Conservation (phyloP, 92 coral and sea anemone genomes). For the Umimayanthus kanabou region DNA sequence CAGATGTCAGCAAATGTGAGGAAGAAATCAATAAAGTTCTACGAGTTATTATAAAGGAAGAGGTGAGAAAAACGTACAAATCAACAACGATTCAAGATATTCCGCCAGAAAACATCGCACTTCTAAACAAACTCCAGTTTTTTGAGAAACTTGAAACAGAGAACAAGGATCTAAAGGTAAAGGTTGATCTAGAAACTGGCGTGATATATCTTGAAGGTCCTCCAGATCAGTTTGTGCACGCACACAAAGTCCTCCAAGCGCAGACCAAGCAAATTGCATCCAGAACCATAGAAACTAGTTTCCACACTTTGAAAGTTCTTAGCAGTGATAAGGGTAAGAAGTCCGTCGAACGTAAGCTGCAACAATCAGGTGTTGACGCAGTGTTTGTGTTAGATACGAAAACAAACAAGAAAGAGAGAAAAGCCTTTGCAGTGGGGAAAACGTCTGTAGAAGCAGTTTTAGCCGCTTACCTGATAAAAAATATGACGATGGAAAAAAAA, state of each 20-base stretch:
- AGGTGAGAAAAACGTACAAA: slow-evolving; percentile 56
- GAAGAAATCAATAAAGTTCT: slow-evolving; percentile 44
- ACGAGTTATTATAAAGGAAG: slow-evolving; percentile 50
- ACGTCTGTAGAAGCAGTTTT: slow-evolving; percentile 55
- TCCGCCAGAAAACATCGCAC: slow-evolving; percentile 59
- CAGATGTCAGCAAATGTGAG: slow-evolving; percentile 28
- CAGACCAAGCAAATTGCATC: slow-evolving; percentile 50
- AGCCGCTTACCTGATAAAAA: slow-evolving; percentile 49
- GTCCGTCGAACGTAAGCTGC: slow-evolving; percentile 49
- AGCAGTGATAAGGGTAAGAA: slow-evolving; percentile 53
- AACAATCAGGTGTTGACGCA: slow-evolving; percentile 49
- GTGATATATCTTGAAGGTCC: slow-evolving; percentile 72
- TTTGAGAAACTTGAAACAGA: slow-evolving; percentile 50
- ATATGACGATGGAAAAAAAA: slow-evolving; percentile 56
- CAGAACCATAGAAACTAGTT: slow-evolving; percentile 42
- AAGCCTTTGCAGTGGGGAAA: slow-evolving; percentile 48
- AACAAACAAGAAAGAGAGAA: slow-evolving; percentile 28
- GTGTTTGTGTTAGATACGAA: slow-evolving; percentile 62
- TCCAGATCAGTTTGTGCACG: slow-evolving; percentile 62
- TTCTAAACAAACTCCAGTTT: slow-evolving; percentile 70
- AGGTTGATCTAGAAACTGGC: slow-evolving; percentile 54
- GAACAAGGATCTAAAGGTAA: slow-evolving; percentile 58
- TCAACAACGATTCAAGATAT: slow-evolving; percentile 40
- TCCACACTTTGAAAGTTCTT: slow-evolving; percentile 58
- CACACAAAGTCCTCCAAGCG: slow-evolving; percentile 54